Evolutionary conservation across 2,113 vertebrate genomes (phyloP).

Genomic region (Alces alces): DNA sequence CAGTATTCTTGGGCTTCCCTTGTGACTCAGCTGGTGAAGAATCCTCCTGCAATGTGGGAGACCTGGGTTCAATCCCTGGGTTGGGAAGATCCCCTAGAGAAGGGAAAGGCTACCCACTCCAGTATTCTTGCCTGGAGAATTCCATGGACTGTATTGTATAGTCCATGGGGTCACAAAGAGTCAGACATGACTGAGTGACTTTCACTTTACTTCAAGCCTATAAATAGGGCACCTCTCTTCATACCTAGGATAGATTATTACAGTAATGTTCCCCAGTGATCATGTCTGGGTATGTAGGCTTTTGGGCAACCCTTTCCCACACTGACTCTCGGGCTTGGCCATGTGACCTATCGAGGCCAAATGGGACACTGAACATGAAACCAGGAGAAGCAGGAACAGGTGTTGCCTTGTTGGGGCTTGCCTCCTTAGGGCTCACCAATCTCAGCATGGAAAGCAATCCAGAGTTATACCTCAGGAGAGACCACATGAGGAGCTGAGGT

Average conservation of each 20-base stretch:
- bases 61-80: not conserved
- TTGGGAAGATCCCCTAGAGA: not conserved
- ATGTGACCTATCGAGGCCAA: not conserved
- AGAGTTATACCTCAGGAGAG: not conserved
- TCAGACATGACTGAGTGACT: rapidly evolving
- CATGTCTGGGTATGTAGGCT: rapidly evolving
- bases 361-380: not conserved
- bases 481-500: not conserved
- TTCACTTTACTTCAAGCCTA: not conserved
- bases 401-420: not conserved
- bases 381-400: not conserved
- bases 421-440: not conserved
- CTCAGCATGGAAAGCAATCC: not conserved
- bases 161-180: not conserved
- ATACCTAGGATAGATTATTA: not conserved
- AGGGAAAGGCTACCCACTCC: not conserved
- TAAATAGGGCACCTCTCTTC: not conserved
- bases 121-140: not conserved
- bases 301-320: not conserved
- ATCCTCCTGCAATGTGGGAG: not conserved
- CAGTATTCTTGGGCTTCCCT: no score
- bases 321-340: not conserved
- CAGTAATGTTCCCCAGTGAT: not conserved
- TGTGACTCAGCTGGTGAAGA: no score
- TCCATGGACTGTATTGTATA: not conserved